Percentiles rank a stretch among this genome's conserved stretches.
Conservation (phyloP, 2,113 vertebrate species). For the Daubentonia madagascariensis region DNA sequence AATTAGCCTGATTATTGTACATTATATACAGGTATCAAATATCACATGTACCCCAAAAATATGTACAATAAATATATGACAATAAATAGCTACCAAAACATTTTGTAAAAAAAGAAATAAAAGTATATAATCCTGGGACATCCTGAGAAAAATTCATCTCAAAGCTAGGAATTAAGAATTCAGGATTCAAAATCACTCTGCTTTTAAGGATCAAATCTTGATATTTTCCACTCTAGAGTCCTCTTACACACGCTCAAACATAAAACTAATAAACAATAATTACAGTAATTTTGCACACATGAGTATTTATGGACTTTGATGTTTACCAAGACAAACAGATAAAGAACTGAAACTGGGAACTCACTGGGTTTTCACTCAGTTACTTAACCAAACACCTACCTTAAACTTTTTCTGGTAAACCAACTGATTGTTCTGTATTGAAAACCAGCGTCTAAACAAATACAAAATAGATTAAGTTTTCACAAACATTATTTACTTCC, state of each 20-base stretch:
- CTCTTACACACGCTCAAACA: neutral
- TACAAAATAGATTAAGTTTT: slow-evolving; percentile 70
- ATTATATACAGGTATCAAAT: neutral
- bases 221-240: neutral
- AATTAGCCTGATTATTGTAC: neutral
- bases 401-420: slow-evolving; percentile 99
- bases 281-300: neutral
- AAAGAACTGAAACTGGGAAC: neutral
- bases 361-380: slow-evolving; percentile 7
- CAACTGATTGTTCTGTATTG: slow-evolving; percentile 99
- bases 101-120: neutral
- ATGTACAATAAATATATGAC: neutral
- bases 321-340: neutral
- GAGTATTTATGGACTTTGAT: neutral
- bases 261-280: neutral
- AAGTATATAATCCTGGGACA: neutral
- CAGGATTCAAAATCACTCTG: neutral
- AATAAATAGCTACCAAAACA: neutral
- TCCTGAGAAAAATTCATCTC: neutral
- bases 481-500: slow-evolving; percentile 23
- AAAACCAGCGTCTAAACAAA: slow-evolving; percentile 97
- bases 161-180: slow-evolving; percentile 15
- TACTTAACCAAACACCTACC: slow-evolving; percentile 84
- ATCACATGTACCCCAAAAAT: neutral
- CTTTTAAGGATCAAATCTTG: neutral